Conservation (phyloP, 1,140 invertebrate species). For the Halotydeus destructor region DNA sequence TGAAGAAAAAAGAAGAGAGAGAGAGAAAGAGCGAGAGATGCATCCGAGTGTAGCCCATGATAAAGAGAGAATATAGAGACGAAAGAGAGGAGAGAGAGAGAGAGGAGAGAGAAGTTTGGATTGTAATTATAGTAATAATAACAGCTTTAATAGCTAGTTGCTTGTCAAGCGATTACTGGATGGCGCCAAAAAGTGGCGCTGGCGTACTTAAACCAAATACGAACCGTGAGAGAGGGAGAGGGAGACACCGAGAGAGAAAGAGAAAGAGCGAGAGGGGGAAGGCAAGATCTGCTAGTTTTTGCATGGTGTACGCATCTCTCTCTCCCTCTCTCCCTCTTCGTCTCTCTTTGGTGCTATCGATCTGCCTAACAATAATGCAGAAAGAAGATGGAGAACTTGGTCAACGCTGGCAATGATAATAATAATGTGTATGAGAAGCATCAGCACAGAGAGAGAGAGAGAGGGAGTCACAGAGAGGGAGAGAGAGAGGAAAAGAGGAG, state of each 20-base stretch:
- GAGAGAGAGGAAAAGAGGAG: no score
- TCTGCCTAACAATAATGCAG: no score
- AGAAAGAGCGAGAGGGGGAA: neutral
- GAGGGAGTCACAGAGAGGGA: no score
- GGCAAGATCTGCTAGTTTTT: neutral
- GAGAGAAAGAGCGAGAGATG: no score
- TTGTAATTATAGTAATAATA: slow-evolving; percentile 1
- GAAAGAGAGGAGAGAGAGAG: neutral
- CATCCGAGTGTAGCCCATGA: no score
- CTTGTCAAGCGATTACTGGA: neutral
- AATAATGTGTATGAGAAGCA: no score
- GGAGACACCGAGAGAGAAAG: no score
- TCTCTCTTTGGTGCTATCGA: no score
- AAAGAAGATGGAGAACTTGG: no score
- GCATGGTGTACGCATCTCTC: neutral
- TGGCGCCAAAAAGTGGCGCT: neutral
- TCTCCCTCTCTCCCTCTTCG: neutral
- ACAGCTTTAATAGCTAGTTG: neutral
- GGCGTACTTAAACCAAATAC: neutral
- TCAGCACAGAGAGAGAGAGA: no score
- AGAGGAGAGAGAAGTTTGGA: neutral
- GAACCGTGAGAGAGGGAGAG: neutral
- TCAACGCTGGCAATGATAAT: no score
- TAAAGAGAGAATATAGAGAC: no score
- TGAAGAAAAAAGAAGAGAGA: neutral